These are phyloP conservation scores for Addax nasomaculatus DNA, from an alignment of 2,113 vertebrate species.

Conservation along the genomic window DNA sequence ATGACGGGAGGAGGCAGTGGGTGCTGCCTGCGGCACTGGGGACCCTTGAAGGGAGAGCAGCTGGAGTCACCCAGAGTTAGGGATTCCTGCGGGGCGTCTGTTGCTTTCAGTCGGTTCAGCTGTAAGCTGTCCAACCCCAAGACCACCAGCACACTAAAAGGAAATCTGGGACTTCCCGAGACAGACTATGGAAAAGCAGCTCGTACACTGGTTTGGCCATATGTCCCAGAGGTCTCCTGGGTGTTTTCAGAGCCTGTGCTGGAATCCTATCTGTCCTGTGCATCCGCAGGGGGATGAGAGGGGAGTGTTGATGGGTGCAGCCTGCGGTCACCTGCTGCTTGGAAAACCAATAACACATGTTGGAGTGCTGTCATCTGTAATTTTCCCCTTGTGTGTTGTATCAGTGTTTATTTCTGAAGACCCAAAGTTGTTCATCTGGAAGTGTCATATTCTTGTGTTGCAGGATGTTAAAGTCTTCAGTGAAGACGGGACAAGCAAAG, in stretches of 20 bases:
- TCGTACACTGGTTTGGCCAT: neutral
- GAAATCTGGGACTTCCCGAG: neutral
- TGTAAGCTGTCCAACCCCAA: neutral
- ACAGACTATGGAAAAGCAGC: neutral
- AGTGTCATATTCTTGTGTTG: conserved; percentile 76
- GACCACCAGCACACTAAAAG: neutral
- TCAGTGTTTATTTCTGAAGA: neutral
- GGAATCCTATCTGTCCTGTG: neutral
- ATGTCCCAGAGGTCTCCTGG: neutral
- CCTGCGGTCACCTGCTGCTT: fast-evolving
- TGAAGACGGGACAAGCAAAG: conserved; percentile 96
- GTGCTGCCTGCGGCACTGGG: neutral
- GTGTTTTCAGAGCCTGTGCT: neutral
- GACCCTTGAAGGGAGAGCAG: neutral
- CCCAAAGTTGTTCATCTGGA: conserved; percentile 55
- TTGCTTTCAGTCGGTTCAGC: neutral
- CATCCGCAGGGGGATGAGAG: fast-evolving
- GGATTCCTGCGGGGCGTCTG: neutral
- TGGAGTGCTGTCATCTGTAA: neutral
- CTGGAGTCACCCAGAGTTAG: neutral
- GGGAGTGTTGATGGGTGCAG: neutral
- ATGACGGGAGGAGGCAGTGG: neutral
- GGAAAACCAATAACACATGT: fast-evolving
- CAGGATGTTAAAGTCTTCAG: conserved; percentile 98
- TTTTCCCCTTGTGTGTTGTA: neutral